phyloP scores from a whole-genome alignment of 2,888 invertebrate species.

The Silvanus unidentatus region DNA sequence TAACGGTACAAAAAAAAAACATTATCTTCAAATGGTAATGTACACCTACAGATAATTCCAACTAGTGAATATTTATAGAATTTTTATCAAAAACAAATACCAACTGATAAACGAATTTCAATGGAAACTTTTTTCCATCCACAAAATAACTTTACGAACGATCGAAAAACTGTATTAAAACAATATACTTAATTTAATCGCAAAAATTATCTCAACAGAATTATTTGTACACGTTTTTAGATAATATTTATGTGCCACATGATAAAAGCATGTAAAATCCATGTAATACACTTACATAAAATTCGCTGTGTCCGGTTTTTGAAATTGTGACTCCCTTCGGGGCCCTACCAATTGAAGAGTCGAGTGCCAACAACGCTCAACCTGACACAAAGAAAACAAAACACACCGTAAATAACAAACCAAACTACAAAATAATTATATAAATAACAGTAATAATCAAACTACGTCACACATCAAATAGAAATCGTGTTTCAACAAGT shows the following conservation, averaged over 20 bases:
- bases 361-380: slow-evolving; percentile 47
- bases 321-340: slow-evolving; percentile 48
- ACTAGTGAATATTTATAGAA: background rate
- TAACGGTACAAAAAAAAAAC: too few relatives aligned
- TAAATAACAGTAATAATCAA: too few relatives aligned
- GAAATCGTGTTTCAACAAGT: too few relatives aligned
- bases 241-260: too few relatives aligned
- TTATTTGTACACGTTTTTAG: too few relatives aligned
- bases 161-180: background rate
- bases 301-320: slow-evolving; percentile 36
- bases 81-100: background rate
- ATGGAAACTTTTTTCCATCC: too few relatives aligned
- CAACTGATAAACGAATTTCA: background rate
- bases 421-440: too few relatives aligned
- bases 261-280: background rate
- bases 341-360: slow-evolving; percentile 46
- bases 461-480: too few relatives aligned
- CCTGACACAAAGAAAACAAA: slow-evolving; percentile 41
- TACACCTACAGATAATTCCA: too few relatives aligned
- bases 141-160: too few relatives aligned
- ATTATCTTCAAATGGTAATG: too few relatives aligned
- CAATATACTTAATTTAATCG: too few relatives aligned
- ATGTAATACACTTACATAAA: slow-evolving; percentile 29
- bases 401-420: background rate
- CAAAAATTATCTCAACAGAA: background rate